Percentiles rank a stretch among this genome's conserved stretches.
These are phyloP conservation scores for Pseudonaja textilis DNA, from an alignment of 2,113 vertebrate genomes.

Conservation along the genomic window DNA sequence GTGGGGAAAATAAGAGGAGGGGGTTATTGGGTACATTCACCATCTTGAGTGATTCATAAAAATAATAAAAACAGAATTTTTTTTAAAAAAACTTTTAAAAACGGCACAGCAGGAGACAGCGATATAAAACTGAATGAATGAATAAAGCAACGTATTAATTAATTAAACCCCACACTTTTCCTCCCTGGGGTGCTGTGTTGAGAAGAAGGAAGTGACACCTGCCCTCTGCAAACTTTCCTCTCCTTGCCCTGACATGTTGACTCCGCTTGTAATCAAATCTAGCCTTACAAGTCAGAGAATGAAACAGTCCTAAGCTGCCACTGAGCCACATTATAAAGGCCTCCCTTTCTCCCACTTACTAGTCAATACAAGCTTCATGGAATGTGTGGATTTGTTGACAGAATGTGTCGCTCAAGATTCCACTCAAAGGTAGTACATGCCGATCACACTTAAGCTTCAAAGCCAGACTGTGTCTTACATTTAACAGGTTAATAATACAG, in stretches of 20 bases:
- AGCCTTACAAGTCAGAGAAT: slow-evolving; percentile 22
- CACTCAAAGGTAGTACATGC: neutral
- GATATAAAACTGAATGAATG: neutral
- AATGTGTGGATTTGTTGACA: slow-evolving; percentile 33
- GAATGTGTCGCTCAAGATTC: slow-evolving; percentile 11
- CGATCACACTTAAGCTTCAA: slow-evolving; percentile 27
- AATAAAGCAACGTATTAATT: neutral
- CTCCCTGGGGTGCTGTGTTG: neutral
- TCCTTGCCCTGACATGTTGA: slow-evolving; percentile 19
- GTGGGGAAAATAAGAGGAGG: neutral
- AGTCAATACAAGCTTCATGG: slow-evolving; percentile 29
- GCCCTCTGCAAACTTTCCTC: slow-evolving; percentile 15
- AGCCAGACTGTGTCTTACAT: slow-evolving; percentile 26
- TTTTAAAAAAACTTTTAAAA: neutral
- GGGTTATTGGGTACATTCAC: neutral
- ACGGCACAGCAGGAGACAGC: neutral
- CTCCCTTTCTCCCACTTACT: neutral
- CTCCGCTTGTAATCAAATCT: slow-evolving; percentile 1
- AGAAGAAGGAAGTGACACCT: slow-evolving; percentile 7
- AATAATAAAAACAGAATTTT: neutral
- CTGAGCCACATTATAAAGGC: neutral
- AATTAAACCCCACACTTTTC: neutral
- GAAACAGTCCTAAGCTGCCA: slow-evolving; percentile 26
- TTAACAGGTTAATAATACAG: slow-evolving; percentile 26
- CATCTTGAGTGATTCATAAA: neutral